Conservation (phyloP, 2,888 invertebrate species). For the Coleophora deauratella region DNA sequence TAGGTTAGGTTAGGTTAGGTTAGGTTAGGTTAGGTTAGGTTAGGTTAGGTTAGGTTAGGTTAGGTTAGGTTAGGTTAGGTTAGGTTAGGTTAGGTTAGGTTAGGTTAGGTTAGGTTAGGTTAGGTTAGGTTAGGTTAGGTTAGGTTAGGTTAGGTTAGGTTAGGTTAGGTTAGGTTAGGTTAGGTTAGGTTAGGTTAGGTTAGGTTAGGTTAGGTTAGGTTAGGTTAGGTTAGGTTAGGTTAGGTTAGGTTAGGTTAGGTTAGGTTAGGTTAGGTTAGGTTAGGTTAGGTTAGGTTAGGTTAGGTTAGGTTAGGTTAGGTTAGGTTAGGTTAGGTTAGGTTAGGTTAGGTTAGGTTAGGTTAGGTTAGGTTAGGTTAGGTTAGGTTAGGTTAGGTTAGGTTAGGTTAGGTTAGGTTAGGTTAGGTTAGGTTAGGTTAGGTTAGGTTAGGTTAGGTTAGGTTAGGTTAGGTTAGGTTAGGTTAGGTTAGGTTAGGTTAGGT, state of each 20-base stretch:
- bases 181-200: constrained; percentile 14
- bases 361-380: constrained; percentile 11
- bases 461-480: constrained; percentile 9
- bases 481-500: constrained; percentile 10
- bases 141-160: constrained; percentile 13
- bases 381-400: constrained; percentile 9
- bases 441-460: constrained; percentile 9
- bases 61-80: constrained; percentile 19
- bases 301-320: constrained; percentile 22
- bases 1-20: constrained; percentile 21
- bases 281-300: constrained; percentile 22
- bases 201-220: constrained; percentile 10
- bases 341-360: constrained; percentile 13
- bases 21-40: constrained; percentile 16
- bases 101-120: constrained; percentile 21
- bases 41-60: constrained; percentile 17
- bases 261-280: constrained; percentile 22
- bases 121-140: constrained; percentile 22
- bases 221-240: constrained; percentile 16
- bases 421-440: constrained; percentile 11
- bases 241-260: constrained; percentile 21
- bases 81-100: constrained; percentile 20
- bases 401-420: constrained; percentile 10
- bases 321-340: constrained; percentile 11
- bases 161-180: constrained; percentile 15